Evolutionary conservation across 2,888 invertebrate species (phyloP).

Genomic region (Rhamphomyia laevipes): DNA sequence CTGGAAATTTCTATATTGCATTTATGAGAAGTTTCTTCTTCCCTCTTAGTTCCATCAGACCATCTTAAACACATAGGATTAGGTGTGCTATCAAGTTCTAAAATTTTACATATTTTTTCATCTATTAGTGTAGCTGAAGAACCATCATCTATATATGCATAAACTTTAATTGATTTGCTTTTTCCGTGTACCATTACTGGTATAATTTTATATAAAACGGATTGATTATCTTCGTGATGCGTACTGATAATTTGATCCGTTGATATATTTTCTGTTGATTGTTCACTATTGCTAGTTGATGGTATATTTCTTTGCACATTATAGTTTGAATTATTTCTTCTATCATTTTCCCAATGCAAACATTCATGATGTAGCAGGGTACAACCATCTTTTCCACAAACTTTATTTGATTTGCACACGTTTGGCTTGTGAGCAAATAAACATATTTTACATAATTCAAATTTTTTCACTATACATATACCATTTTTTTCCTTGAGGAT

Average conservation of each 20-base stretch:
- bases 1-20: neutral
- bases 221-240: too few species aligned
- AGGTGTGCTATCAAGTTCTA: too few species aligned
- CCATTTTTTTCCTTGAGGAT: neutral
- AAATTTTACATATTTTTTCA: neutral
- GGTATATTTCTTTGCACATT: too few species aligned
- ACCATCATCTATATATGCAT: slow-evolving; percentile 9
- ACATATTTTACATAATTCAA: neutral
- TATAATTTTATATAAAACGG: too few species aligned
- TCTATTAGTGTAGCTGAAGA: slow-evolving; percentile 5
- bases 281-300: too few species aligned
- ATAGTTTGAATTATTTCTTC: too few species aligned
- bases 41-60: slow-evolving; percentile 2
- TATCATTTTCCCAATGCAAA: neutral
- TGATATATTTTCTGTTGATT: too few species aligned
- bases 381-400: slow-evolving; percentile 6
- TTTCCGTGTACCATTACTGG: too few species aligned
- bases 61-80: neutral
- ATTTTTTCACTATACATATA: slow-evolving; percentile 3
- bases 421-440: neutral
- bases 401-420: neutral
- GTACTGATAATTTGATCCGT: too few species aligned
- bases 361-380: slow-evolving; percentile 5
- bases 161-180: neutral
- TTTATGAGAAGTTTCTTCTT: neutral